Evolutionary conservation across 2,888 invertebrate species (phyloP).

Genomic region (Drosophila tripunctata): DNA sequence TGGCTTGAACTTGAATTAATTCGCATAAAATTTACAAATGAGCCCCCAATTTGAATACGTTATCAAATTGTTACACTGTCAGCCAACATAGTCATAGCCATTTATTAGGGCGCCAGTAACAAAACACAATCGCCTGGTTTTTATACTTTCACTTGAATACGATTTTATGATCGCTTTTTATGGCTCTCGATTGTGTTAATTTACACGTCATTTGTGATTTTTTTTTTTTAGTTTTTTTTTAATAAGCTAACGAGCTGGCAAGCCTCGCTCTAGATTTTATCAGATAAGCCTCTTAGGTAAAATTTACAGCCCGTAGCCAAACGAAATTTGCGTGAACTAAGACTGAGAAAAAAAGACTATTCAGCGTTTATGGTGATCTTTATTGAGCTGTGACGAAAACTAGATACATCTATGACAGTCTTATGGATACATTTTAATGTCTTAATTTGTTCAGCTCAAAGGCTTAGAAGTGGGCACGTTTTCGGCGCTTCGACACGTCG

Average conservation of each 20-base stretch:
- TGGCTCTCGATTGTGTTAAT: slow-evolving; percentile 62
- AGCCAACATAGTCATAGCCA: slow-evolving; percentile 40
- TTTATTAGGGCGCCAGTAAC: slow-evolving; percentile 45
- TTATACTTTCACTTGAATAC: slow-evolving; percentile 60
- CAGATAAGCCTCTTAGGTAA: slow-evolving; percentile 68
- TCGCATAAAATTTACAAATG: slow-evolving; percentile 79
- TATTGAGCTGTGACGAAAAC: slow-evolving; percentile 45
- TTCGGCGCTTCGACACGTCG: slow-evolving; percentile 30
- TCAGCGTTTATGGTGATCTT: slow-evolving; percentile 40
- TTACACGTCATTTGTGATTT: slow-evolving; percentile 59
- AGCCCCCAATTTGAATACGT: slow-evolving; percentile 76
- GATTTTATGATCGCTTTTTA: slow-evolving; percentile 63
- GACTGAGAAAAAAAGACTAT: slow-evolving; percentile 14
- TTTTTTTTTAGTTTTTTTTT: slow-evolving; percentile 31
- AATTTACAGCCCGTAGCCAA: slow-evolving; percentile 37
- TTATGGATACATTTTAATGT: slow-evolving; percentile 59
- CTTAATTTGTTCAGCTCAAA: slow-evolving; percentile 45
- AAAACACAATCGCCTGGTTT: slow-evolving; percentile 1
- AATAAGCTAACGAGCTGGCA: slow-evolving; percentile 38
- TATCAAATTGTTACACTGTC: slow-evolving; percentile 66
- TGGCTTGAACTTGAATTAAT: slow-evolving; percentile 71
- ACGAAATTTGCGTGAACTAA: slow-evolving; percentile 15
- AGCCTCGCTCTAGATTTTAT: slow-evolving; percentile 55
- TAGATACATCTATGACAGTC: slow-evolving; percentile 50
- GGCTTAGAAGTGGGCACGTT: slow-evolving; percentile 34